Percentiles rank a stretch among this genome's conserved stretches.
Conservation (phyloP, 1,140 invertebrate species). For the Ceratitis capitata region DNA sequence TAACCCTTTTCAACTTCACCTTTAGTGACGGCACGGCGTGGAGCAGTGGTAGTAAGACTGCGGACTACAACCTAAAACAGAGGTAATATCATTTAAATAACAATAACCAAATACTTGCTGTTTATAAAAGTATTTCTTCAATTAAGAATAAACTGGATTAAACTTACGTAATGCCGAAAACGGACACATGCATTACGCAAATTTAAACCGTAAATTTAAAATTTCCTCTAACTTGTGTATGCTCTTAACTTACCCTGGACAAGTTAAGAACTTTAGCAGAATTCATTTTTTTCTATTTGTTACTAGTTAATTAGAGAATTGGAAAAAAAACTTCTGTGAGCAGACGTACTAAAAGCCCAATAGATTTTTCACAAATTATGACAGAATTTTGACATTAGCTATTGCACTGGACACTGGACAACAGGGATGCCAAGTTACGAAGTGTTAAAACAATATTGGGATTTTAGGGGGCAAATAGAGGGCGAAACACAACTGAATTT, state of each 20-base stretch:
- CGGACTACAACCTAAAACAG: conserved; percentile 57
- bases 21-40: conserved; percentile 50
- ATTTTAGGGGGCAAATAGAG: no score
- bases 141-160: not conserved
- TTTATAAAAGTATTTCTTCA: conserved; percentile 57
- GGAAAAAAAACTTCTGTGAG: not conserved
- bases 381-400: not conserved
- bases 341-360: not conserved
- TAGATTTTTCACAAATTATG: not conserved
- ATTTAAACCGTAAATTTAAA: not conserved
- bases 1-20: conserved; percentile 59
- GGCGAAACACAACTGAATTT: no score
- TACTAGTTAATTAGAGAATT: not conserved
- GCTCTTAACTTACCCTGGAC: conserved; percentile 55
- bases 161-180: not conserved
- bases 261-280: conserved; percentile 58
- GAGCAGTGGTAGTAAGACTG: conserved; percentile 54
- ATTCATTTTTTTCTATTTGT: conserved; percentile 13
- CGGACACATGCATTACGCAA: not conserved
- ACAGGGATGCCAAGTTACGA: not conserved
- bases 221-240: not conserved
- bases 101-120: conserved; percentile 46
- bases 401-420: not conserved
- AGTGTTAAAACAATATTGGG: no score
- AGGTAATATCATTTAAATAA: not conserved